phyloP scores from a whole-genome alignment of 2,797 vertebrate species.

The Sebastes matsubarae region DNA sequence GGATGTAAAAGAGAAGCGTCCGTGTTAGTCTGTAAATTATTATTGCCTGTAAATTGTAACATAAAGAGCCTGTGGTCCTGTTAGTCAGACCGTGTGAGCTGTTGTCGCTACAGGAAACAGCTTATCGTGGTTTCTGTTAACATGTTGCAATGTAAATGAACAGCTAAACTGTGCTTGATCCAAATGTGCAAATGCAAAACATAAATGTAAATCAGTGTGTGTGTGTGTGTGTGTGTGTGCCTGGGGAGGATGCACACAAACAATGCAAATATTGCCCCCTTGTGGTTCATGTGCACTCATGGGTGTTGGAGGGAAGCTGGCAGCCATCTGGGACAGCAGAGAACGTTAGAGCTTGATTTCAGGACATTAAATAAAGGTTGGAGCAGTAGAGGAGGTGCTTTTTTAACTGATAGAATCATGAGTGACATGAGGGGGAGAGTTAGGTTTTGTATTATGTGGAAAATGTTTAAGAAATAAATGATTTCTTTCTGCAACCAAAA shows the following conservation, averaged over 20 bases:
- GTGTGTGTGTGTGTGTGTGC: constrained; percentile 46
- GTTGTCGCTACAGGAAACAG: constrained; percentile 63
- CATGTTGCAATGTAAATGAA: constrained; percentile 82
- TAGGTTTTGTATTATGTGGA: not conserved
- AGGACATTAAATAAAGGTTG: not conserved
- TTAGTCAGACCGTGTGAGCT: constrained; percentile 47
- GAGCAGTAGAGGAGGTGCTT: not conserved
- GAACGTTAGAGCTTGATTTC: not conserved
- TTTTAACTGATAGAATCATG: not conserved
- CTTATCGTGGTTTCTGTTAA: constrained; percentile 83
- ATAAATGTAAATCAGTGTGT: constrained; percentile 76
- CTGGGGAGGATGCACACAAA: constrained; percentile 72
- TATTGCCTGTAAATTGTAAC: constrained; percentile 70
- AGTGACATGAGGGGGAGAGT: not conserved
- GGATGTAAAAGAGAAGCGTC: constrained; percentile 45
- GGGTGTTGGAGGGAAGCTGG: constrained; percentile 40
- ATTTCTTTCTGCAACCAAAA: not conserved
- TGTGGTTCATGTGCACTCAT: constrained; percentile 83
- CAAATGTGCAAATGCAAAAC: constrained; percentile 81
- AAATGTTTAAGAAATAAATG: not conserved
- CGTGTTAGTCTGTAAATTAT: constrained; percentile 70
- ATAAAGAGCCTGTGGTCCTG: constrained; percentile 54
- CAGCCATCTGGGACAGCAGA: constrained; percentile 45
- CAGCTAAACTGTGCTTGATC: constrained; percentile 82
- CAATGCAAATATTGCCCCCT: constrained; percentile 95